Base-by-base conservation (phyloP, 2,797 vertebrate genomes). In the Podargus strigoides region DNA sequence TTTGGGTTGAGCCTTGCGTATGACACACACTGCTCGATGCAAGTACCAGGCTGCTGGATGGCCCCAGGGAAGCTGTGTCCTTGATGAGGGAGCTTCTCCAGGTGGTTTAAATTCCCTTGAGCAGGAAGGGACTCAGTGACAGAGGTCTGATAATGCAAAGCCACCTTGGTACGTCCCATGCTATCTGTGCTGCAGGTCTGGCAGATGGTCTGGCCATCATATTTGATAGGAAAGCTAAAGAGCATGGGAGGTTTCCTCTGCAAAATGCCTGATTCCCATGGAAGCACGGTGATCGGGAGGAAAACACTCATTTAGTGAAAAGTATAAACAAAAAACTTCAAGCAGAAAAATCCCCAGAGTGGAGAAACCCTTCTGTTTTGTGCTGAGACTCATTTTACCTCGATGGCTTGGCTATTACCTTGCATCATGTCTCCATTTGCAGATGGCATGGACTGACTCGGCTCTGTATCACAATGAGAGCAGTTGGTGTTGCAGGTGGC, bases 11-110 rank as follows among this genome's bases (percentile, higher is more conserved):
- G 46, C n/a, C 50, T 55, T 24, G 19, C 30, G 10, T 4, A 9
- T 0, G 9, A 76, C 14, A 16, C 36, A 28, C 0, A 0, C 27
- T 81, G 36, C 63, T 64, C 0, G 0, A 14, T 59, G 28, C 28
- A 60, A 80, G 60, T 41, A 27, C 30, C 20, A 26, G 58, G 53
- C 34, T 72, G 62, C 0, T 0, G 67, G 63, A 32, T 59, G 19
- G 17, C n/a, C 42, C 15, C 17, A 30, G 56, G 32, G 52, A 70
- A 80, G 58, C 28, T 3, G 3, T 32, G 34, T 50, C 41, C 22
- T 56, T 4, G 1, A 23, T 56, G 23, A 60, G 22, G 18, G 28
- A 88, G 5, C 23, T 73, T 47, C 36, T 69, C 69, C 62, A 73
- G 50, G 74, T 44, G n/a, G 36, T 55, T 79, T 53, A 32, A 85